Base-by-base conservation (phyloP, 2,113 vertebrate genomes). In the Ornithorhynchus anatinus region DNA sequence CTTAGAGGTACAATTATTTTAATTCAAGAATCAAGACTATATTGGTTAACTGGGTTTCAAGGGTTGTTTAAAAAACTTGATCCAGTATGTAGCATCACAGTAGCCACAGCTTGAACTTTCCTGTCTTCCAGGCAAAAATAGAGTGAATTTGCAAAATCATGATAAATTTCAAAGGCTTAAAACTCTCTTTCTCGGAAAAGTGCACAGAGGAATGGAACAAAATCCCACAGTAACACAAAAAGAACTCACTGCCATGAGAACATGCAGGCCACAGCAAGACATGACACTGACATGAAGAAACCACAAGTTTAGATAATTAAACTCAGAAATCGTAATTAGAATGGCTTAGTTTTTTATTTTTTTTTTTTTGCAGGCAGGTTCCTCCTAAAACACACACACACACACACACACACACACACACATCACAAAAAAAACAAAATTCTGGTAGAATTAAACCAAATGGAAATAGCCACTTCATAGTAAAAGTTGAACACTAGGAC, bases 51-150 rank as follows among this genome's bases (percentile, higher is more conserved):
- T 32, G 77, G 75, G 73, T 77, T 86, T 82, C 72, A 83, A 88
- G 84, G 69, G 81, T 83, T 81, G 84, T 77, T 79, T 86, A 73
- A 84, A 83, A 40, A 84, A 82, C 77, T 82, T 73, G 74, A 85
- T 87, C 82, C 79, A 67, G 79, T 84, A 79, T 84, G 80, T 85
- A 82, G 84, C 86, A 85, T 72, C 80, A 59, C 53, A 89, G 90
- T 89, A 91, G 86, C 79, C 77, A 73, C 71, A 86, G 71, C 81
- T 85, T 85, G 85, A 84, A 87, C 80, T 87, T 81, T 80, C 78
- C 80, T 84, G 80, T 87, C 83, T 88, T 76, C 82, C 78, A 71
- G 80, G 84, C 80, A 86, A 87, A 88, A 86, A 85, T 79, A 85
- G 82, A 84, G 78, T 81, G 74, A 80, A 87, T 81, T 83, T 88